Conservation (phyloP, 1,140 invertebrate genomes). For the Diuraphis noxia region DNA sequence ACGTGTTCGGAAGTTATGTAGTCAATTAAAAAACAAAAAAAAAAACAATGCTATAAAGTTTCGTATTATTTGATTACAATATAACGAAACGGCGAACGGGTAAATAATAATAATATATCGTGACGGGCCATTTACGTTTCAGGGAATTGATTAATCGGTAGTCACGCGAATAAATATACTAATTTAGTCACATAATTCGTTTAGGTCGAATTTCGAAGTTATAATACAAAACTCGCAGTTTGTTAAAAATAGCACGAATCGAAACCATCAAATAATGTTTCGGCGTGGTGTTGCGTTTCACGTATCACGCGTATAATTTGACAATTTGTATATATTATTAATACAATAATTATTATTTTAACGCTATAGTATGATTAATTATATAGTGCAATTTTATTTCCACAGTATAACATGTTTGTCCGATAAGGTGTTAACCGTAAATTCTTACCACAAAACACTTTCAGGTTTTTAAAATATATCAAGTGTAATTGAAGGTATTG, state of each 20-base stretch:
- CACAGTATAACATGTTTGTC: neutral
- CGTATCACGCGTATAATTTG: neutral
- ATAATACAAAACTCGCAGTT: neutral
- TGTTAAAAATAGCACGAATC: neutral
- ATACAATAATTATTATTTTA: neutral
- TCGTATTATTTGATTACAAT: neutral
- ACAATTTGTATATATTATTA: neutral
- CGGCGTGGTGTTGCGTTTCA: neutral
- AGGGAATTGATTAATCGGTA: conserved; percentile 9
- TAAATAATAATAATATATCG: conserved; percentile 12
- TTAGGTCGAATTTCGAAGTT: neutral
- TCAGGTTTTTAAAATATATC: neutral
- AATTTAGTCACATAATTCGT: neutral
- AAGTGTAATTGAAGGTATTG: neutral
- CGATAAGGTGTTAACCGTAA: neutral
- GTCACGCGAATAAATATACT: neutral
- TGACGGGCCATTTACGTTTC: neutral
- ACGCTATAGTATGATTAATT: neutral
- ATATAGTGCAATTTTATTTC: neutral
- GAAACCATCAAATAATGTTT: neutral
- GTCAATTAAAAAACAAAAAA: neutral
- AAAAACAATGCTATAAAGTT: neutral
- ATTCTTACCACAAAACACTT: neutral
- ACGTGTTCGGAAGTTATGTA: neutral
- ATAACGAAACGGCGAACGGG: neutral